Base-by-base conservation (phyloP, 2,888 invertebrate genomes). In the Pseudeuparius sepicola region DNA sequence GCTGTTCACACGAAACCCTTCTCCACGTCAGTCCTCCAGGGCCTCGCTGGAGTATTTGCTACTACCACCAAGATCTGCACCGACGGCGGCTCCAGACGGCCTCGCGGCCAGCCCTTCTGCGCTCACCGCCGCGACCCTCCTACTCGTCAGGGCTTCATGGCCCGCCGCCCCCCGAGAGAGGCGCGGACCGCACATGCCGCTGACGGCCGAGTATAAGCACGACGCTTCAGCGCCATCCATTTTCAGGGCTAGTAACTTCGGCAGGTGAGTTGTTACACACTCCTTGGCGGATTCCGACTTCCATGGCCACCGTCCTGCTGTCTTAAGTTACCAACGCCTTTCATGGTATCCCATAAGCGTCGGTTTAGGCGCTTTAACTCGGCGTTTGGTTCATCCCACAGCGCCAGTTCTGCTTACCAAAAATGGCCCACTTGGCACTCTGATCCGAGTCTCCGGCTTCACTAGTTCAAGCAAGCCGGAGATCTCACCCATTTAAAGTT, bases 341-440 rank as follows among this genome's bases (percentile, higher is more conserved):
- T 70, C 63, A 62, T 69, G 70, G 70, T 63, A 50, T 71, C 70
- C 64, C 58, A 66, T 68, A 63, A 67, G 71, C 70, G 69, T 70
- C 65, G 63, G 57, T 63, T 72, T 64, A 56, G 71, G 72, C 73
- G 67, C 75, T 70, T 73, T 41, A 75, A 70, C 73, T 68, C 67
- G 61, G 64, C 72, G 72, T 75, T 75, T 69, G 73, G 73, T 78
- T 77, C 75, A 78, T 75, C 75, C 75, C 75, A 70, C 75, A 78
- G 70, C 76, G 72, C 77, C 76, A 78, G 77, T 79, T 78, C 76
- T 78, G 75, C 75, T 77, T 76, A 75, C 75, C 73, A 75, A 75
- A 75, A 74, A 60, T 73, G 74, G 73, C 74, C 73, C 75, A 75
- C 74, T 75, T 66, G 71, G 69, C 68, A 68, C 68, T 67, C 53